phyloP scores from a whole-genome alignment of 2,113 vertebrate genomes.

The Serinus canaria region DNA sequence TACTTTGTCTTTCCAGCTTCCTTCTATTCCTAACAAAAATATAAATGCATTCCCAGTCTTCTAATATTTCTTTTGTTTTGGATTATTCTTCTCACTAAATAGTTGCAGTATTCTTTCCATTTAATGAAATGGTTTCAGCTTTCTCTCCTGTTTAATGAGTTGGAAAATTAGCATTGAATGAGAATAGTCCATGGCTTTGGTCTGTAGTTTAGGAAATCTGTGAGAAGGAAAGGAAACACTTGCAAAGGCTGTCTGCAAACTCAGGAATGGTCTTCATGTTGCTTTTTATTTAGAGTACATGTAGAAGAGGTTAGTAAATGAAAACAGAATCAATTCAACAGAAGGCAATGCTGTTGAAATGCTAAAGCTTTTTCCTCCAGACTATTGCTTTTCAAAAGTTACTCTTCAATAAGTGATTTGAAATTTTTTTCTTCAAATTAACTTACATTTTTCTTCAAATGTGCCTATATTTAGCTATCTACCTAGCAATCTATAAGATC shows the following conservation, averaged over 20 bases:
- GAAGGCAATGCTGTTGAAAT: neutral
- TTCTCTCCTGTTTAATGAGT: neutral
- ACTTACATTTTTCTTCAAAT: neutral
- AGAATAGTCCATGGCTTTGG: neutral
- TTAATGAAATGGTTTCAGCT: neutral
- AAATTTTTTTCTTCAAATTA: neutral
- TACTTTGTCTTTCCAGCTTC: neutral
- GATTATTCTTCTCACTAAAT: neutral
- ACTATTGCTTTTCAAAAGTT: neutral
- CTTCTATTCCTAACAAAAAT: neutral
- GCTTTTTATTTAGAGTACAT: neutral
- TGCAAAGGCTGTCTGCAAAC: neutral
- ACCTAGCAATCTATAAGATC: neutral
- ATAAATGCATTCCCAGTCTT: neutral
- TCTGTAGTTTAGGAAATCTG: neutral
- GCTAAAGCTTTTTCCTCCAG: neutral
- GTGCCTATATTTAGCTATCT: neutral
- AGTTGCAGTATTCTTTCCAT: neutral
- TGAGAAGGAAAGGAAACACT: neutral
- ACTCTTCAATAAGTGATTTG: neutral
- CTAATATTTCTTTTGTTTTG: neutral
- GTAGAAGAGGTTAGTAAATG: neutral
- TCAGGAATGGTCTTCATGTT: neutral
- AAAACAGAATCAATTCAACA: neutral
- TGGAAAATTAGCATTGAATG: conserved; percentile 21